Conservation (phyloP, 2,113 vertebrate species). For the Corythoichthys haematopterus region DNA sequence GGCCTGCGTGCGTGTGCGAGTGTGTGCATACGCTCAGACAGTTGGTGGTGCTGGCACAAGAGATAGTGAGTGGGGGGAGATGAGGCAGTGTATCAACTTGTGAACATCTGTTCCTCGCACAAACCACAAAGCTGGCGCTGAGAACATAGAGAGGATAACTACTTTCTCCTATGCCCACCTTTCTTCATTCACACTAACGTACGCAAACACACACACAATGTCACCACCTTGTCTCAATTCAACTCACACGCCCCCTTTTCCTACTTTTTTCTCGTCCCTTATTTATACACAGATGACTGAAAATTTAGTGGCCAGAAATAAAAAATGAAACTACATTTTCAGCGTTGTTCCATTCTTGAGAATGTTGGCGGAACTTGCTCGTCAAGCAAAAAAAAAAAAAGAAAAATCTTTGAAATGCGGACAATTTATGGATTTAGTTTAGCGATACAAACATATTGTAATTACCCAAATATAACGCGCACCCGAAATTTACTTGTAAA, state of each 20-base stretch:
- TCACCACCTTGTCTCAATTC: conserved; percentile 28
- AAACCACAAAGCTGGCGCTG: conserved; percentile 75
- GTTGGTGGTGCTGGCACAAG: conserved; percentile 71
- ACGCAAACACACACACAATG: conserved; percentile 18
- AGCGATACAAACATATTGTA: too few relatives aligned
- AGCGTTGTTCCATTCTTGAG: not conserved
- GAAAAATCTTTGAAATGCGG: not conserved
- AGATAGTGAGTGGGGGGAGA: conserved; percentile 72
- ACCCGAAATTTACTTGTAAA: too few relatives aligned
- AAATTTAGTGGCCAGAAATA: not conserved
- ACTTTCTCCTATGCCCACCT: conserved; percentile 36
- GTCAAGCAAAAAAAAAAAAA: not conserved
- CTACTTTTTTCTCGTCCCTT: not conserved
- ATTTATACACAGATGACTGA: not conserved
- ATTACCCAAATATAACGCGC: too few relatives aligned
- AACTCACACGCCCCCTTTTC: conserved; percentile 28
- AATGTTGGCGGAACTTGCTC: not conserved
- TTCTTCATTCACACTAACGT: conserved; percentile 13
- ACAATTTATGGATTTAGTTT: not conserved
- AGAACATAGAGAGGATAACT: conserved; percentile 73
- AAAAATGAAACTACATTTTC: not conserved
- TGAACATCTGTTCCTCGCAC: conserved; percentile 79
- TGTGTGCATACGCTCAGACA: conserved; percentile 51
- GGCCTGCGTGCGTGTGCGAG: conserved; percentile 7
- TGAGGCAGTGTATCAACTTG: conserved; percentile 74